Percentiles rank a stretch among this genome's conserved stretches.
Evolutionary conservation across 2,797 vertebrate genomes (phyloP).

Genomic region (Poecilia velifera): DNA sequence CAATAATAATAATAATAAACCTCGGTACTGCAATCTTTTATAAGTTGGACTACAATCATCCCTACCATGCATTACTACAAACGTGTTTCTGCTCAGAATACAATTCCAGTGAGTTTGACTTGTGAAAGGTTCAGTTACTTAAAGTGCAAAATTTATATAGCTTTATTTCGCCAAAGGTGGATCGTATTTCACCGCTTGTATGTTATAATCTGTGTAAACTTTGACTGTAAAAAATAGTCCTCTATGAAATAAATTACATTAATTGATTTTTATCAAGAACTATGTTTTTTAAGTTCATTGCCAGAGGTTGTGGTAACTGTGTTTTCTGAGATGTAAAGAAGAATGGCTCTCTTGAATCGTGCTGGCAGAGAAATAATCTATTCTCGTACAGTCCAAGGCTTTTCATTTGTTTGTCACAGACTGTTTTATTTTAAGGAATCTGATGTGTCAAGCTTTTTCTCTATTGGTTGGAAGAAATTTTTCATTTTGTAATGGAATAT

Average conservation of each 20-base stretch:
- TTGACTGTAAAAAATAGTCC: background rate
- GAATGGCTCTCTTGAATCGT: background rate
- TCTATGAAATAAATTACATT: background rate
- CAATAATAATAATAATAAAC: constrained; percentile 4
- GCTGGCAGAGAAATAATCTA: background rate
- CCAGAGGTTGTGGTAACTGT: background rate
- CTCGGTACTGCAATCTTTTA: constrained; percentile 18
- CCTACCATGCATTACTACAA: background rate
- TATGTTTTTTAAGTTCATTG: background rate
- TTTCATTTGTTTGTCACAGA: background rate
- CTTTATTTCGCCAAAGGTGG: background rate
- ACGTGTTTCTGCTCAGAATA: background rate
- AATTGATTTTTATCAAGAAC: background rate
- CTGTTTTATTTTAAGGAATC: background rate
- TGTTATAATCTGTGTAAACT: background rate
- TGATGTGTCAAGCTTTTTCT: background rate
- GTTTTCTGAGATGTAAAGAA: background rate
- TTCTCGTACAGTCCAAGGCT: background rate
- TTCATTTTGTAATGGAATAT: background rate
- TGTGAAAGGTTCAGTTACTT: constrained; percentile 4
- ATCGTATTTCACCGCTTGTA: background rate
- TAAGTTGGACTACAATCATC: background rate
- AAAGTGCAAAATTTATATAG: background rate
- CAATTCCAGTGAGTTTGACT: background rate
- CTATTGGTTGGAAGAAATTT: background rate